Base-by-base conservation (phyloP, 2,888 invertebrate genomes). In the Orthosia gothica region DNA sequence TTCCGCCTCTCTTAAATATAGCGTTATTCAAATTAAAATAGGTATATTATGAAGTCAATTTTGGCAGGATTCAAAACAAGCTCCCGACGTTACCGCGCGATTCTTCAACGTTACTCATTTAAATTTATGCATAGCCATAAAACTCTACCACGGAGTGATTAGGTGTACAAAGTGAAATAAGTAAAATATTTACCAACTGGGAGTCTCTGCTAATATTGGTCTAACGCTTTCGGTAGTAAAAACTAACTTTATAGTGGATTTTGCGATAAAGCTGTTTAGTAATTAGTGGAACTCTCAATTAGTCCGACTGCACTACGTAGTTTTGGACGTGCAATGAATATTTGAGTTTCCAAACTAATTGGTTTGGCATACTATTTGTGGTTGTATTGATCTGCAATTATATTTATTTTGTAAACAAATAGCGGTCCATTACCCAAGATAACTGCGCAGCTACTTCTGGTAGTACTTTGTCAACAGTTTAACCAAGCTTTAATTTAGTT, bases 1-100 rank as follows among this genome's bases (percentile, higher is more conserved):
- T 79, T 81, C 65, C 84, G 82, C 82, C 81, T 81, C 87, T 83
- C 74, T 86, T 90, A 90, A 91, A 91, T 88, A 89, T 87, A 85
- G 84, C 89, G 90, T 91, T 92, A 93, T 26, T 26, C 26, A 26
- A 26, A 26, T 92, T 89, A 90, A 91, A 91, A 91, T 90, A 87
- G 82, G 84, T 89, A 89, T 86, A 91, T 90, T 90, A 91, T 89
- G 88, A 89, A 91, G 91, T 90, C 87, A 89, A 90, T 91, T 90
- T 85, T 82, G 82, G 75, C 83, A 82, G 81, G 82, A 91, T 89
- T 87, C 82, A 87, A 85, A 89, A 88, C 84, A 83, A 81, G 83
- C 84, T 84, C 71, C 76, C 76, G 74, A 86, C 86, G 83, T 80
- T 74, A 81, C 83, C 63, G 66, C 85, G 75, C 71, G 76, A 84